Evolutionary conservation across 2,888 invertebrate genomes (phyloP), one percentile per base, ranked within the genome.

Genomic region (Mesoligia furuncula): DNA sequence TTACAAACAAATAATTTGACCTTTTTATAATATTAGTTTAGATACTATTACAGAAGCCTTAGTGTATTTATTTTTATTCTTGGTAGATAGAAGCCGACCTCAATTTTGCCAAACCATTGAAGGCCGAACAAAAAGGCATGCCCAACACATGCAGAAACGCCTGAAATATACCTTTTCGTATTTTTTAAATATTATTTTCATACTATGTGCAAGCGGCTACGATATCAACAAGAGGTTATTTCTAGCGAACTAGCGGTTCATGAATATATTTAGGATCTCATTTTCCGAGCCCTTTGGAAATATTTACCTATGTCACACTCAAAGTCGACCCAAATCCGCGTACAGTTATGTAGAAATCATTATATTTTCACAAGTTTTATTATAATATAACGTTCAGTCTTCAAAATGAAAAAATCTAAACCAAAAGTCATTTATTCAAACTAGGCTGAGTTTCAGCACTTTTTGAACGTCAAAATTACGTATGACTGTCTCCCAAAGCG

Each of bases 51-150:
- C 3, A 4, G 9, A 54, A 54, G 24, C 42, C 24, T 54, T 54
- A 24, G 17, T 48, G 42, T 45, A 48, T 5, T 17, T 5, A 13
- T 45, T 61, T 13, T 17, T 39, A 27, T 39, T 80, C 45, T 80
- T n/a, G 17, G 48, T n/a, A 31, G 69, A 61, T 79, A 59, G 42
- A 42, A 42, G n/a, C 3, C 5, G 36, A 54, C 73, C 36, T 62
- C 64, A 36, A 73, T 78, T 64, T 81, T 42, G 57, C n/a, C 2
- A 27, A 54, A 73, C 39, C 36, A 31, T 31, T 78, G 54, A 62
- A 71, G 54, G 62, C 7, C 9, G 36, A 62, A 62, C 59, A 42
- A 54, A 68, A 57, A 64, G 11, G 15, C 24, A 54, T 36, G 15
- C 20, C 24, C 11, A 15, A 36, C n/a, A n/a, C n/a, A n/a, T n/a